These are phyloP conservation scores for Pluvialis apricaria DNA, from an alignment of 2,113 vertebrate genomes.

Conservation along the genomic window DNA sequence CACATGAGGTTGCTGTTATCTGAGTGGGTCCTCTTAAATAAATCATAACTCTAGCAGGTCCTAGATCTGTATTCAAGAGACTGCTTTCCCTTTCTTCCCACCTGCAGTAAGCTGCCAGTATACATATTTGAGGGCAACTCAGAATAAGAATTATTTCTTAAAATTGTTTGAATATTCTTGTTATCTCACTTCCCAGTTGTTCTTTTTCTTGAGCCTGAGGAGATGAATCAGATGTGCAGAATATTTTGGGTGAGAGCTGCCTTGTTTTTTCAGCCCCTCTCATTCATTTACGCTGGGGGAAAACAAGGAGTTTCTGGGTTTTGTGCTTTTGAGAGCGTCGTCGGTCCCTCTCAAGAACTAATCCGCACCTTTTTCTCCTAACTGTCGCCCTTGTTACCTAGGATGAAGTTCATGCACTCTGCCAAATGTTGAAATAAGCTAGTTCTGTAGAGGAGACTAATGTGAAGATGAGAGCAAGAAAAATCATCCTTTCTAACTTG, in stretches of 20 bases:
- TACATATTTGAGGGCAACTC: not conserved
- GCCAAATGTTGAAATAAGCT: conserved; percentile 1
- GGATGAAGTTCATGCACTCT: not conserved
- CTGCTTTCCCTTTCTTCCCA: not conserved
- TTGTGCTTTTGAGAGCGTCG: not conserved
- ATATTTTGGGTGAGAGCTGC: not conserved
- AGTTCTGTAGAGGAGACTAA: not conserved
- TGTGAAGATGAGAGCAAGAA: conserved; percentile 32
- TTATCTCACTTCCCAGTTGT: not conserved
- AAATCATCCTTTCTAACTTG: not conserved
- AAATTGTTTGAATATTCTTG: not conserved
- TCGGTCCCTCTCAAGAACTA: not conserved
- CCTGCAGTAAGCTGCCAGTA: not conserved
- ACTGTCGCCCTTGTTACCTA: not conserved
- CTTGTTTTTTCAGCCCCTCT: not conserved
- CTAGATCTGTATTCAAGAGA: not conserved
- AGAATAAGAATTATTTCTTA: not conserved
- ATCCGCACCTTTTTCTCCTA: not conserved
- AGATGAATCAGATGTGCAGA: not conserved
- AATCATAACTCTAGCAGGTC: not conserved
- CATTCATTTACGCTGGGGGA: not conserved
- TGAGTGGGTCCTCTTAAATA: not conserved
- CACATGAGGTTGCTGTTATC: not conserved
- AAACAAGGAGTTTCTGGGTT: not conserved
- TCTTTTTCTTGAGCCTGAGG: not conserved